Base-by-base conservation (phyloP, 2,888 invertebrate species). In the Pedicia rivosa region DNA sequence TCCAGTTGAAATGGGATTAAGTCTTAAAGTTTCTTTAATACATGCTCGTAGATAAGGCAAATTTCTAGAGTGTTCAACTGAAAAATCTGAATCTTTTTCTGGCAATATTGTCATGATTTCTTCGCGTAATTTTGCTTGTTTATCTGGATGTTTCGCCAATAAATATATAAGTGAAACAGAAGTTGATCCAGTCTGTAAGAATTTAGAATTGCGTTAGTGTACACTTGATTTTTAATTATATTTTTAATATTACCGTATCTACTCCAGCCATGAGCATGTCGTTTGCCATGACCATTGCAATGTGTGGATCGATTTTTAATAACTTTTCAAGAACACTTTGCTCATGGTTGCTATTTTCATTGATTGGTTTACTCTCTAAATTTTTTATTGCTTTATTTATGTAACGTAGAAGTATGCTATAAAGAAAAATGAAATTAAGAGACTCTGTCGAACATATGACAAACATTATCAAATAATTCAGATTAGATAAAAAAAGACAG, bases 21-120 rank as follows among this genome's bases (percentile, higher is more conserved):
- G 43, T 47, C 81, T 65, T 40, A 78, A 52, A 0, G 73, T 64
- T 54, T 84, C 82, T 50, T 79, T 82, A 26, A 82, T 66, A 46
- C 76, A 78, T 1, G 79, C 80, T 42, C 67, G 72, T 14, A 83
- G 51, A 48, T 77, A 82, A 0, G 68, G 64, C 42, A 70, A 58
- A 35, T 65, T 50, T 29, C 62, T 57, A 39, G 69, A 52, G 36
- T 58, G 51, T 4, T 59, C 54, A 3, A 59, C 51, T 1, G 59
- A 65, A 2, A 69, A 46, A 3, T 51, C 48, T 0, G 60, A 52
- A 5, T 59, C 49, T 41, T 59, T 62, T 2, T 52, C 43, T 1
- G 66, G 62, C 38, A 69, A 48, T 4, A 63, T 53, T 1, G 52
- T 53, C 1, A 56, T 40, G 6, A 74, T 48, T 52, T 81, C 78